A percentile compares a stretch with the other conserved stretches of the same genome.
Evolutionary conservation across 2,888 invertebrate genomes (phyloP).

Genomic region (Corythucha ciliata): DNA sequence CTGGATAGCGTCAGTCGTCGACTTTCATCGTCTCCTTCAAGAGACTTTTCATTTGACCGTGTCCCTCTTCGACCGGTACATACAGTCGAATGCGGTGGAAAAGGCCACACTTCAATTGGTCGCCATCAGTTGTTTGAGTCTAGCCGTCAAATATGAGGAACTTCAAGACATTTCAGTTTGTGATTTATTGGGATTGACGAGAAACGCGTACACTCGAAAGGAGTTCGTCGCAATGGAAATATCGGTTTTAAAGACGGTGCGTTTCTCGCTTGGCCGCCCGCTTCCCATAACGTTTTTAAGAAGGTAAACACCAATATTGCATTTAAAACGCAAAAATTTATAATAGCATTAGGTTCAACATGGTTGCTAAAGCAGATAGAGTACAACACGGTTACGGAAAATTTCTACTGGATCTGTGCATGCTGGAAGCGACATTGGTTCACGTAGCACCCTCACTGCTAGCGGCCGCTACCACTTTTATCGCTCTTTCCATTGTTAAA

Average conservation of each 20-base stretch:
- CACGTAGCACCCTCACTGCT: conserved; percentile 72
- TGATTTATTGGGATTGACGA: conserved; percentile 86
- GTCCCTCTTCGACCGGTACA: conserved; percentile 81
- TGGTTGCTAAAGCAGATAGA: conserved; percentile 47
- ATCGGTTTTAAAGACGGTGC: conserved; percentile 15
- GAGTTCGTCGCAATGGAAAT: conserved; percentile 23
- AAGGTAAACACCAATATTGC: conserved; percentile 10
- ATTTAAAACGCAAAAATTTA: no score
- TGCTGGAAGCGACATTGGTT: conserved; percentile 70
- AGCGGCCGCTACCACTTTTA: conserved; percentile 69
- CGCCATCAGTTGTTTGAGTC: conserved; percentile 78
- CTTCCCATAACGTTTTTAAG: conserved; percentile 22
- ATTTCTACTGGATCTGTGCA: conserved; percentile 77
- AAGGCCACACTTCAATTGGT: conserved; percentile 69
- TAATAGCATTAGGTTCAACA: conserved; percentile 14
- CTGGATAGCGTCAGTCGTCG: conserved; percentile 88
- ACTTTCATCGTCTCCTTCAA: conserved; percentile 69
- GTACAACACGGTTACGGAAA: conserved; percentile 73
- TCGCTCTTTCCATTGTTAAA: conserved; percentile 51
- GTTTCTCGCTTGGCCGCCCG: conserved; percentile 21
- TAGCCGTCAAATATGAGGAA: conserved; percentile 94
- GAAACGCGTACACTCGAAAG: conserved; percentile 11
- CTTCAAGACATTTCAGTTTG: conserved; percentile 74
- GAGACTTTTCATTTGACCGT: conserved; percentile 87
- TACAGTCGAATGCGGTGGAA: no score